Evolutionary conservation across 1,140 invertebrate genomes (phyloP).

Genomic region (Aphelinus atriplicis): DNA sequence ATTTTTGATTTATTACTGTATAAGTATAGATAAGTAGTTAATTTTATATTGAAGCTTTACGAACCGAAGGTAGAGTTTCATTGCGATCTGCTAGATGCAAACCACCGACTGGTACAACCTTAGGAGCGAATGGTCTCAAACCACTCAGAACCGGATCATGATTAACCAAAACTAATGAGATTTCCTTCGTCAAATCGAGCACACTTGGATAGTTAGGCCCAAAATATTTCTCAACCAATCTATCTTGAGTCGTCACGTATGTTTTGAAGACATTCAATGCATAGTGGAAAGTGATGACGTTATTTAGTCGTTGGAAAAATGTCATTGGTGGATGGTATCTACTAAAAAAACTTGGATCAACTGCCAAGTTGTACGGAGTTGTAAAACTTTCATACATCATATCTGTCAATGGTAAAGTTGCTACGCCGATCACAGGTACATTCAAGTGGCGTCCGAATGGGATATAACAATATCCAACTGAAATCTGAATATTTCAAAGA

Average conservation of each 20-base stretch:
- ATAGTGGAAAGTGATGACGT: constrained; percentile 14
- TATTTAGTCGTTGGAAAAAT: constrained; percentile 68
- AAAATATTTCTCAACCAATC: background rate
- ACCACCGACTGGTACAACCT: constrained; percentile 1
- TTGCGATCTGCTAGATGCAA: background rate
- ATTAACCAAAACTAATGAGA: background rate
- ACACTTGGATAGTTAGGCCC: background rate
- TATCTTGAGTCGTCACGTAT: background rate
- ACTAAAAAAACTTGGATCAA: constrained; percentile 63
- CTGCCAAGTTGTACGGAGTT: constrained; percentile 67
- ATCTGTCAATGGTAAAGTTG: constrained; percentile 66
- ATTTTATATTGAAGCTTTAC: background rate
- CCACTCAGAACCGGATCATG: background rate
- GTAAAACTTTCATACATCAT: constrained; percentile 71
- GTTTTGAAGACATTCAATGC: constrained; percentile 40
- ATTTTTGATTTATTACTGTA: too few relatives aligned
- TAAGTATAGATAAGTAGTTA: too few relatives aligned
- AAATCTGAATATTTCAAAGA: constrained; percentile 42
- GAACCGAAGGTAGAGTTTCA: constrained; percentile 45
- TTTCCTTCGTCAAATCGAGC: background rate
- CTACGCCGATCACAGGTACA: constrained; percentile 69
- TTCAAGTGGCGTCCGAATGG: constrained; percentile 69
- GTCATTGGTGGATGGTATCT: constrained; percentile 69
- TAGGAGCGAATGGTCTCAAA: background rate
- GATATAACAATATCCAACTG: constrained; percentile 60